Base-by-base conservation (phyloP, 2,113 vertebrate genomes). In the Acrocephalus arundinaceus region DNA sequence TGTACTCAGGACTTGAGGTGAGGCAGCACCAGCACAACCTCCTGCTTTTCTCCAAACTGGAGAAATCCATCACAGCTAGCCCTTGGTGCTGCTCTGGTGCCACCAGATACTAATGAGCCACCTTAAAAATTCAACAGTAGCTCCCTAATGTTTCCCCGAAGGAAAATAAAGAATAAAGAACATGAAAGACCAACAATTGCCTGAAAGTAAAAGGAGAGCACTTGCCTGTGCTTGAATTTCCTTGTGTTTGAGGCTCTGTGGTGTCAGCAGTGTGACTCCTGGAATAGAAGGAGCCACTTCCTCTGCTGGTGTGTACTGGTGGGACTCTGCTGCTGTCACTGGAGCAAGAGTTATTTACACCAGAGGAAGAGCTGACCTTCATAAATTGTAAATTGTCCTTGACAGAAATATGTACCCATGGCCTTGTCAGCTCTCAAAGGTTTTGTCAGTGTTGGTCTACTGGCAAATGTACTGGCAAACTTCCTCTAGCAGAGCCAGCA, bases 321-420 rank as follows among this genome's bases (percentile, higher is more conserved):
- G 74, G 37, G 31, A 65, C 57, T 54, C 76, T 78, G 77, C 73
- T 86, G 52, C 57, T 71, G 85, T 80, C 14, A 7, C 13, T 66
- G 65, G 35, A 95, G 57, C 59, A 49, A 30, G 85, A 91, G 91
- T 94, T 94, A 87, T 96, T 90, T 92, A 84, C n/a, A 61, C 68
- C 57, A 31, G 90, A 84, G 92, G 91, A 95, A 94, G 75, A 90
- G 72, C 75, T 74, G 93, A 63, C 95, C 92, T 94, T 93, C 93
- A 71, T 55, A 79, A 93, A 79, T 21, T 89, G 93, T 90, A 93
- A 93, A 86, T 78, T 88, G 89, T 75, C 93, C 93, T 95, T 94
- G 91, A 87, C 71, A 91, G 94, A 58, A 89, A 61, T 72, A 28
- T 9, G 43, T 85, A 59, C 66, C 87, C 35, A 2, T 46, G 91